A percentile compares a stretch with the other conserved stretches of the same genome.
These are phyloP conservation scores for Ichneumoninae sp. DNA, from an alignment of 2,888 invertebrate species.

Conservation along the genomic window DNA sequence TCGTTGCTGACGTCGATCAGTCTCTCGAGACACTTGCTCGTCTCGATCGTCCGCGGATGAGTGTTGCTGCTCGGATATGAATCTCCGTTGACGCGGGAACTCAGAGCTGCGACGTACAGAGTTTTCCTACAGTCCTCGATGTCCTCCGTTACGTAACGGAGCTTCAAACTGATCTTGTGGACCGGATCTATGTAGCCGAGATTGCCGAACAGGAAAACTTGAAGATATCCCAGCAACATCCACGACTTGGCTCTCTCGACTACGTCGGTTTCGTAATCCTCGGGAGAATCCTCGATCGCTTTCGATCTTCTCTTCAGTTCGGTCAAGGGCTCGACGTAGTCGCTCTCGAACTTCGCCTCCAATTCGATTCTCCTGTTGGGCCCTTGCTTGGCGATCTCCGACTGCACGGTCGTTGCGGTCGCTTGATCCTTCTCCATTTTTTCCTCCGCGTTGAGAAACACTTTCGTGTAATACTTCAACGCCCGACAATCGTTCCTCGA, in stretches of 20 bases:
- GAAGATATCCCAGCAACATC: slow-evolving; percentile 79
- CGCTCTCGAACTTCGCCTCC: slow-evolving; percentile 41
- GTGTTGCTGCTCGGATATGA: slow-evolving; percentile 80
- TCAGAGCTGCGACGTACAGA: slow-evolving; percentile 86
- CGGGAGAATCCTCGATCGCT: slow-evolving; percentile 22
- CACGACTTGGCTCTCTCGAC: slow-evolving; percentile 76
- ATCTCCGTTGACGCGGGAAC: slow-evolving; percentile 83
- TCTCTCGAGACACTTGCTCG: slow-evolving; percentile 65
- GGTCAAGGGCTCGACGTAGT: slow-evolving; percentile 62
- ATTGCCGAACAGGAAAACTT: slow-evolving; percentile 77
- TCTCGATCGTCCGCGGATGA: slow-evolving; percentile 70
- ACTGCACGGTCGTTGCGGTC: slow-evolving; percentile 21
- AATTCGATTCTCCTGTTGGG: slow-evolving; percentile 48
- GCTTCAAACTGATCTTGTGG: slow-evolving; percentile 90
- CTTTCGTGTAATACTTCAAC: slow-evolving; percentile 68
- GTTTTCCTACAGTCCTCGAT: slow-evolving; percentile 87
- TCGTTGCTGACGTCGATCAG: slow-evolving; percentile 65
- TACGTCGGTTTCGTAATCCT: slow-evolving; percentile 34
- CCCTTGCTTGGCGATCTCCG: slow-evolving; percentile 36
- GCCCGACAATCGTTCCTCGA: slow-evolving; percentile 73
- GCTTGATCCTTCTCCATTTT: slow-evolving; percentile 55
- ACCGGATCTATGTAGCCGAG: slow-evolving; percentile 90
- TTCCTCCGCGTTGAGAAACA: slow-evolving; percentile 70
- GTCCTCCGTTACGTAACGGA: slow-evolving; percentile 89
- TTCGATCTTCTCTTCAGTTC: slow-evolving; percentile 54